Percentiles rank a stretch among this genome's conserved stretches.
Evolutionary conservation across 2,888 invertebrate genomes (phyloP).

Genomic region (Limnephilus marmoratus): DNA sequence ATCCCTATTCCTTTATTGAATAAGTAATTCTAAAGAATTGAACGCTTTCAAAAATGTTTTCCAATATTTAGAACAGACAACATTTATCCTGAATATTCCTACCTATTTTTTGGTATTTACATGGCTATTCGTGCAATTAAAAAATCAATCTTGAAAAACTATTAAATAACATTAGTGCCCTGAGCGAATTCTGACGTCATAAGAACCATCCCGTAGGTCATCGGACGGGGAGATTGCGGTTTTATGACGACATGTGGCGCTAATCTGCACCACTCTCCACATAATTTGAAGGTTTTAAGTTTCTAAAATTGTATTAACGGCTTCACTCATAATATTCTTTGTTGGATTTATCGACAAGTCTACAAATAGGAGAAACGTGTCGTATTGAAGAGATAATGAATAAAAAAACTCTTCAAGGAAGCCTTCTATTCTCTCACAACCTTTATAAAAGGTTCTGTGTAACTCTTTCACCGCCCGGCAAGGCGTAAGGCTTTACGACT

Average conservation of each 20-base stretch:
- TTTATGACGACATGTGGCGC: not conserved
- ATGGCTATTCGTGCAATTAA: not conserved
- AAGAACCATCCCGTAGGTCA: not conserved
- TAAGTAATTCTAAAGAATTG: no score
- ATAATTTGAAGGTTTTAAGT: not conserved
- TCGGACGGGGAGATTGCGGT: no score
- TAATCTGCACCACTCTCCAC: not conserved
- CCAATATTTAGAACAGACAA: no score
- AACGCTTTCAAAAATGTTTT: no score
- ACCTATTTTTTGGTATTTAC: no score
- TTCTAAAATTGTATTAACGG: not conserved
- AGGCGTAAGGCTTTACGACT: conserved; percentile 55
- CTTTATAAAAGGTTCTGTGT: conserved; percentile 33
- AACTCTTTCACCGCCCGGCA: conserved; percentile 57
- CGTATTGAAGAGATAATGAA: conserved; percentile 50
- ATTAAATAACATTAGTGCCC: no score
- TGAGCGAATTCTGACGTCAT: not conserved
- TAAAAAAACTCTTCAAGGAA: conserved; percentile 49
- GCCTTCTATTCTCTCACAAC: conserved; percentile 23
- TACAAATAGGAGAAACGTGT: conserved; percentile 10
- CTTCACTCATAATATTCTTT: not conserved
- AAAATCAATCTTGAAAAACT: not conserved
- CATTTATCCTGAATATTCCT: no score
- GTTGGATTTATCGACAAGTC: not conserved
- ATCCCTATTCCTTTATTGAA: no score